These are phyloP conservation scores for Hydropotes inermis DNA, from an alignment of 2,113 vertebrate species.

Conservation along the genomic window DNA sequence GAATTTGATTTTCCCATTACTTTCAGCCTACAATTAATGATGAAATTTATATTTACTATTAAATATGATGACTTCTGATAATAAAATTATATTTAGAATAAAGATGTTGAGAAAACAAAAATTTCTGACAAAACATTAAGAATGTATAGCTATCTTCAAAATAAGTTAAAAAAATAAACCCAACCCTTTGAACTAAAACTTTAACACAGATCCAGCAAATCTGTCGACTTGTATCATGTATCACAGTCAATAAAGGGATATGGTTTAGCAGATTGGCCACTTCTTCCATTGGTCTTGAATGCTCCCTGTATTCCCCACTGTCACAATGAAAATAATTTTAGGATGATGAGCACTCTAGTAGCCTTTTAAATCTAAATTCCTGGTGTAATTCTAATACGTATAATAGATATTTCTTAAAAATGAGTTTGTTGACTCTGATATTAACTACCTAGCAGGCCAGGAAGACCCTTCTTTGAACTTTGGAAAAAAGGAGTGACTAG, in stretches of 20 bases:
- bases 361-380: neutral
- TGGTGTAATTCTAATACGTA: neutral
- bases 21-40: conserved; percentile 3
- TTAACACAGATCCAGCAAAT: neutral
- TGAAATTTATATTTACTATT: neutral
- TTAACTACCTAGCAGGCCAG: neutral
- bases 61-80: neutral
- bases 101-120: neutral
- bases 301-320: neutral
- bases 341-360: neutral
- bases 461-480: conserved; percentile 16
- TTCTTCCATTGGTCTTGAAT: neutral
- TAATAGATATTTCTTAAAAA: neutral
- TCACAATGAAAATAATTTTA: neutral
- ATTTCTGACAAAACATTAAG: neutral
- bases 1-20: conserved; percentile 6
- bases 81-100: conserved; percentile 33
- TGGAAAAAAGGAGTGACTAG: neutral
- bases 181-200: neutral
- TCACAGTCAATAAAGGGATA: neutral
- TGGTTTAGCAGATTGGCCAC: neutral
- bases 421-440: neutral
- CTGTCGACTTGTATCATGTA: neutral
- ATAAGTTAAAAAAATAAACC: neutral
- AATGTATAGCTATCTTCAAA: conserved; percentile 9